These are phyloP conservation scores for Tachysurus fulvidraco DNA, from an alignment of 2,113 vertebrate species.

Conservation along the genomic window DNA sequence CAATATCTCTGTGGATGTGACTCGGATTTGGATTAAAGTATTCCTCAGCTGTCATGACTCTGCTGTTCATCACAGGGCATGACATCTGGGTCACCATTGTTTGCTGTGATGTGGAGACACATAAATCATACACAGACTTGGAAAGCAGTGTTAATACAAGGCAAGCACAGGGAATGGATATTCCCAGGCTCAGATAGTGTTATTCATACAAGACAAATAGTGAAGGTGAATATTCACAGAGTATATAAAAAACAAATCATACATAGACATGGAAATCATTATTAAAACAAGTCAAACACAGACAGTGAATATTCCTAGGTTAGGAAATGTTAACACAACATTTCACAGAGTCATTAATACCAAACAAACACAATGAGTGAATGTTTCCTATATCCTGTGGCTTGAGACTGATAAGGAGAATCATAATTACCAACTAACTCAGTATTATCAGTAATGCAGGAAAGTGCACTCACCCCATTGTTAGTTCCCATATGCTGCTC, in stretches of 20 bases:
- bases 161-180: neutral
- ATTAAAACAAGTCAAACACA: neutral
- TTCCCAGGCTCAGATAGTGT: neutral
- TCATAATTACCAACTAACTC: neutral
- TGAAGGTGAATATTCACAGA: neutral
- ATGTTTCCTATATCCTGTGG: neutral
- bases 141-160: neutral
- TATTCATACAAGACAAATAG: neutral
- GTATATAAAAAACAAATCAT: too few relatives aligned
- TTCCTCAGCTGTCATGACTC: conserved; percentile 90
- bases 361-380: neutral
- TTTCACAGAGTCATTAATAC: neutral
- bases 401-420: neutral
- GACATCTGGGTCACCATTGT: conserved; percentile 91
- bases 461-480: conserved; percentile 81
- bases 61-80: conserved; percentile 85
- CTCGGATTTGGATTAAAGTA: conserved; percentile 91
- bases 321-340: neutral
- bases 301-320: neutral
- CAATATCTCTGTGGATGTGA: conserved; percentile 86
- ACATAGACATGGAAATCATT: neutral
- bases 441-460: conserved; percentile 20
- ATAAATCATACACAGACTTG: neutral
- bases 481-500: conserved; percentile 95
- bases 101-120: conserved; percentile 62